Evolutionary conservation across 2,888 invertebrate species (phyloP).

Genomic region (Drosophila pseudotalamancana): DNA sequence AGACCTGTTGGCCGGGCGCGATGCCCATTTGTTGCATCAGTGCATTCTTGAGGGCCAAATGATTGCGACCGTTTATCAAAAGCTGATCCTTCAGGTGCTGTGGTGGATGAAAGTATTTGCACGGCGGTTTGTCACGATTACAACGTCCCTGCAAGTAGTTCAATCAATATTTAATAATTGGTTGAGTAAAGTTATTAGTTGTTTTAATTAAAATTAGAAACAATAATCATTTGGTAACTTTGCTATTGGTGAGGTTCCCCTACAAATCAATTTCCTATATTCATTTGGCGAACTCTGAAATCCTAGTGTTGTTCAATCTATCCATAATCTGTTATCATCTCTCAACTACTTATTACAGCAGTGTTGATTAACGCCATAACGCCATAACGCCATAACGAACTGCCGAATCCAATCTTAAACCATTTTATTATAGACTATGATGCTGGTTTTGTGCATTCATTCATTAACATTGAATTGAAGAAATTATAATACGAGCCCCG

Average conservation of each 20-base stretch:
- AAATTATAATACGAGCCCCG: neutral
- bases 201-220: too few relatives aligned
- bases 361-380: constrained; percentile 32
- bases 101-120: constrained; percentile 99
- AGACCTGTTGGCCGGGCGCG: constrained; percentile 94
- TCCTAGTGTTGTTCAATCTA: too few relatives aligned
- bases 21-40: constrained; percentile 98
- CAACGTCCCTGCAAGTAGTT: constrained; percentile 96
- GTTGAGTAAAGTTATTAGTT: too few relatives aligned
- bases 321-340: too few relatives aligned
- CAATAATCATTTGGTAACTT: too few relatives aligned
- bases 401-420: constrained; percentile 18
- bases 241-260: too few relatives aligned
- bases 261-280: too few relatives aligned
- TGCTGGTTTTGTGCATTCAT: too few relatives aligned
- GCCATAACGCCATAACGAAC: too few relatives aligned
- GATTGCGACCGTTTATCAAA: constrained; percentile 99
- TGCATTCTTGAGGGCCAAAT: constrained; percentile 99
- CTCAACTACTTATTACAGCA: too few relatives aligned
- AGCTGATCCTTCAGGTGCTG: constrained; percentile 99
- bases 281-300: too few relatives aligned
- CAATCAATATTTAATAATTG: neutral
- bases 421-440: constrained; percentile 9
- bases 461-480: too few relatives aligned
- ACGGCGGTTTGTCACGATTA: constrained; percentile 99